phyloP scores from a whole-genome alignment of 2,113 vertebrate species.

The Calypte anna region DNA sequence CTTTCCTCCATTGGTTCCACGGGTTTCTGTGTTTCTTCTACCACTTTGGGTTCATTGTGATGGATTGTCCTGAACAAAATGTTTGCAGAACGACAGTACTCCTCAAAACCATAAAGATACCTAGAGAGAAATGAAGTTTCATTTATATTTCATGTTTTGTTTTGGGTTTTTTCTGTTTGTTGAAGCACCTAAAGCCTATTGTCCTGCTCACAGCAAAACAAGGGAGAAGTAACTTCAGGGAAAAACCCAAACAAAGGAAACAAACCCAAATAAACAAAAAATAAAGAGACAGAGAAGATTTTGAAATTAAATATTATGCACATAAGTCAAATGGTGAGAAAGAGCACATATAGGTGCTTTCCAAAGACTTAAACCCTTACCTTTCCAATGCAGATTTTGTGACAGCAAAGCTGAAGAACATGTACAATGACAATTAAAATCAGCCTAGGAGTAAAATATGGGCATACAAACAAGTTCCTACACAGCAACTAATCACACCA shows the following conservation, averaged over 20 bases:
- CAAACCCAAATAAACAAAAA: background rate
- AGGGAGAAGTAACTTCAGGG: background rate
- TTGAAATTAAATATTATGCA: background rate
- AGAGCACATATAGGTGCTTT: background rate
- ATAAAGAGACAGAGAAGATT: background rate
- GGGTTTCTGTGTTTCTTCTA: constrained; percentile 70
- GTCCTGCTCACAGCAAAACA: background rate
- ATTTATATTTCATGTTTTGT: background rate
- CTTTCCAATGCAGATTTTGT: background rate
- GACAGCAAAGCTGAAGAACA: background rate
- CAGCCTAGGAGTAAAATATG: background rate
- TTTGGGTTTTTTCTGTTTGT: background rate
- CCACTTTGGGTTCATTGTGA: constrained; percentile 87
- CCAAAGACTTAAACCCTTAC: background rate
- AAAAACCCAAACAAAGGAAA: too few relatives aligned
- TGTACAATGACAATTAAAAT: background rate
- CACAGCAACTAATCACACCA: background rate
- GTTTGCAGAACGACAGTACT: constrained; percentile 94
- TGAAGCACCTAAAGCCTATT: background rate
- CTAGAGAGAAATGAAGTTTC: constrained; percentile 66
- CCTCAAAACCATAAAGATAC: constrained; percentile 98
- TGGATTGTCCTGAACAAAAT: constrained; percentile 98
- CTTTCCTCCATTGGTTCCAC: constrained; percentile 77
- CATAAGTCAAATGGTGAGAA: background rate
- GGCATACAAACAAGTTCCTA: background rate